Evolutionary conservation across 2,888 invertebrate species (phyloP), one percentile per base, ranked within the genome.

Genomic region (Nezara viridula): DNA sequence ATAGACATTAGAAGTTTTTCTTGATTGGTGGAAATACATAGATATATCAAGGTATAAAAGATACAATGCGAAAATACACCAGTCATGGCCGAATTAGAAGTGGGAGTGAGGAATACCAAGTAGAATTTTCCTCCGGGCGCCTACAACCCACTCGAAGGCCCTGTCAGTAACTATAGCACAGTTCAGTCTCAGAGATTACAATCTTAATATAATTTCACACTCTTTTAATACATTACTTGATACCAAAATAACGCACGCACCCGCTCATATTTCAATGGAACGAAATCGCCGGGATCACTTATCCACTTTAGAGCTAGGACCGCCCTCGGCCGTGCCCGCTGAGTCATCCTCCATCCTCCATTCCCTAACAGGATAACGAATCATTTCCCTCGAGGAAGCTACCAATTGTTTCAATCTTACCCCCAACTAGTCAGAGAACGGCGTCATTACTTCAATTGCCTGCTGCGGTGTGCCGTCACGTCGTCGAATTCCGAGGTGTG

Each of bases 351-450:
- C 27, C 66, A 73, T 37, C 32, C 37, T 37, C 27, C 24, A 21
- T 27, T 19, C 66, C 66, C 66, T 73, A 73, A 37, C 66, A 73
- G 66, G 66, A 73, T 73, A 73, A 73, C 66, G 32, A 73, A 73
- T 73, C 66, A 73, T 73, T 73, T 73, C 66, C 27, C 66, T 6
- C 66, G 66, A 73, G 66, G 66, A 73, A 73, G 37, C 24, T 37
- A 37, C 66, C 66, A 73, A 73, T 73, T 73, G 66, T 21, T 73
- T 73, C 66, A 73, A 73, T 73, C 66, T 73, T 73, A 19, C 37
- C n/a, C 32, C 27, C 32, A 19, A 37, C 19, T 5, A 32, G 16
- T 1, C 32, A 0, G 66, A 37, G 32, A 21, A 21, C 24, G 19
- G 19, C 27, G 37, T 19, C 66, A 37, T 73, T 27, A 27, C 55